phyloP scores from a whole-genome alignment of 37 sponge, comb jelly and placozoan species.

The Axinella damicornis region DNA sequence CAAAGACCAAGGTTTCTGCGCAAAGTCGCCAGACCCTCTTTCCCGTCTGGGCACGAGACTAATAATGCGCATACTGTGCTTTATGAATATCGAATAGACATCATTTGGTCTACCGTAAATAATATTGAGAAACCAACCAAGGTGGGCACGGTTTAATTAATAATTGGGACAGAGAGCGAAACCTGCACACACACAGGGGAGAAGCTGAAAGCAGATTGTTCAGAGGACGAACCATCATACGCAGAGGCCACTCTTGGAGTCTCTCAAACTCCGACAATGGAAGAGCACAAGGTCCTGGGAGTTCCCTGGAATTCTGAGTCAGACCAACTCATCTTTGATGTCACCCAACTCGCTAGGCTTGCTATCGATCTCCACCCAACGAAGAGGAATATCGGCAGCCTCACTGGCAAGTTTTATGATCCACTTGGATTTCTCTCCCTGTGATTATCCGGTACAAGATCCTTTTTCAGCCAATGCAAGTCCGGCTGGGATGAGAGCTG shows the following conservation, averaged over 20 bases:
- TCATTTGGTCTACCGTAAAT: no score
- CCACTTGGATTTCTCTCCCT: slow-evolving; percentile 33
- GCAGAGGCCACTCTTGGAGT: slow-evolving; percentile 12
- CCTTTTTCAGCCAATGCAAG: slow-evolving; percentile 1
- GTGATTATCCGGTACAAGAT: slow-evolving; percentile 21
- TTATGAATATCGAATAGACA: no score
- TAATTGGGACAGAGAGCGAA: no score
- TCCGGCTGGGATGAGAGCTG: slow-evolving; percentile 4
- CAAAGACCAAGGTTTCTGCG: no score
- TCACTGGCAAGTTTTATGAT: slow-evolving; percentile 29
- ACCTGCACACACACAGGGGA: no score
- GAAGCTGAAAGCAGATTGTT: neutral
- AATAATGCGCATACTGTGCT: no score
- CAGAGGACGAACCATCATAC: slow-evolving; percentile 16
- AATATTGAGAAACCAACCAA: no score
- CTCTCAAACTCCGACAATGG: neutral
- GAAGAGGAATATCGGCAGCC: slow-evolving; percentile 20
- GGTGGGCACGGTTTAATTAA: no score
- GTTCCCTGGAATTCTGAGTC: slow-evolving; percentile 1
- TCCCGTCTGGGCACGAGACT: no score
- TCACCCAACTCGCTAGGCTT: neutral
- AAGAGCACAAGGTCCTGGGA: slow-evolving; percentile 32
- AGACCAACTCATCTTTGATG: slow-evolving; percentile 12
- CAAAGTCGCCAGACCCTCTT: no score
- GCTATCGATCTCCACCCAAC: slow-evolving; percentile 5